Evolutionary conservation across 64 coral and sea anemone species (phyloP).

Genomic region (Montipora sp.): DNA sequence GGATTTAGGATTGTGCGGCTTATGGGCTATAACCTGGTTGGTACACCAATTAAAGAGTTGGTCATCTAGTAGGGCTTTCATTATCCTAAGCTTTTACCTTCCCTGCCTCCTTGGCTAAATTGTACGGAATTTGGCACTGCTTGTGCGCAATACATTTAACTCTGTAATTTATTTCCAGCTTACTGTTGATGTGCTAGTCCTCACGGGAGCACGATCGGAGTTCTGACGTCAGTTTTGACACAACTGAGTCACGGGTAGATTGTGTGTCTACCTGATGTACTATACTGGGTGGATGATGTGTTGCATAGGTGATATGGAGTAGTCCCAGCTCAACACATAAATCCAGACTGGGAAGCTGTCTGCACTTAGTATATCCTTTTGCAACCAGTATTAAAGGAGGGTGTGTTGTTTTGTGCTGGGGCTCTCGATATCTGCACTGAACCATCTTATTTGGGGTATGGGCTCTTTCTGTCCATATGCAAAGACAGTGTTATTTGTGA

Average conservation of each 20-base stretch:
- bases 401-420: not conserved
- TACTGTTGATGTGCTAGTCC: conserved; percentile 43
- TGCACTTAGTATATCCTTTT: not conserved
- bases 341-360: not conserved
- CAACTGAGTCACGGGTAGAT: not conserved
- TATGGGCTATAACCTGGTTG: conserved; percentile 36
- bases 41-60: conserved; percentile 29
- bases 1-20: conserved; percentile 20
- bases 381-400: not conserved
- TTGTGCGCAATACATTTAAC: conserved; percentile 27
- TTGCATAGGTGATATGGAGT: not conserved
- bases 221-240: not conserved
- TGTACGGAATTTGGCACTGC: conserved; percentile 16
- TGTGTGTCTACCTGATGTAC: not conserved
- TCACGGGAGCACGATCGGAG: not conserved
- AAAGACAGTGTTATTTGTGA: no score
- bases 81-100: conserved; percentile 15
- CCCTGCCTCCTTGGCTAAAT: not conserved
- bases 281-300: not conserved
- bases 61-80: conserved; percentile 27
- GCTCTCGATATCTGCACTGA: not conserved
- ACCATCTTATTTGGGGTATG: not conserved
- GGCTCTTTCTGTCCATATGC: no score
- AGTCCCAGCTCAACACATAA: not conserved
- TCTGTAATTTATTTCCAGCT: conserved; percentile 30